A percentile compares a stretch with the other conserved stretches of the same genome.
These are phyloP conservation scores for Tipula vernalis DNA, from an alignment of 2,888 invertebrate species.

Conservation along the genomic window DNA sequence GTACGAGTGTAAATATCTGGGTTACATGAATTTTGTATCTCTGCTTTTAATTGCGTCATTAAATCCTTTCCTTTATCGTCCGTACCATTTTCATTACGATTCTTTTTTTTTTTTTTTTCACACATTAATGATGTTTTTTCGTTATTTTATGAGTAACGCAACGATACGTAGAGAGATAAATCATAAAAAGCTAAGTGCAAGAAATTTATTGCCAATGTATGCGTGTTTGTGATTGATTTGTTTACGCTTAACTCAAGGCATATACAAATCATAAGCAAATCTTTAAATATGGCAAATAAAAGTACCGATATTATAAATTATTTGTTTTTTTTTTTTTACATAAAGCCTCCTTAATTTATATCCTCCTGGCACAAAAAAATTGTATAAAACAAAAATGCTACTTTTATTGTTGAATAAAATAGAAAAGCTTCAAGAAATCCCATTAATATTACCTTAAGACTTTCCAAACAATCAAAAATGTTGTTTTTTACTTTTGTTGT, in stretches of 20 bases:
- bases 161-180: too few relatives aligned
- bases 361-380: not conserved
- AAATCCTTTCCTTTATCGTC: not conserved
- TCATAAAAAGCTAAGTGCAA: too few relatives aligned
- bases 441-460: slow-evolving; percentile 4
- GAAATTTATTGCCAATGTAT: too few relatives aligned
- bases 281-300: not conserved
- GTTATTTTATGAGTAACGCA: not conserved
- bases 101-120: not conserved
- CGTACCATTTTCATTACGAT: not conserved
- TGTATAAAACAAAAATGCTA: not conserved
- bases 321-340: not conserved
- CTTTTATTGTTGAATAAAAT: not conserved
- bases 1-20: not conserved
- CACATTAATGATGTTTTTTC: not conserved
- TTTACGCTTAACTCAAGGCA: too few relatives aligned
- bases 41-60: not conserved
- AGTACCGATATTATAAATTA: not conserved
- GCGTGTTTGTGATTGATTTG: too few relatives aligned
- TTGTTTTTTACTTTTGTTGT: not conserved
- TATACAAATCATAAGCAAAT: too few relatives aligned
- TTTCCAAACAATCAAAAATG: not conserved
- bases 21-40: not conserved
- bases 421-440: not conserved
- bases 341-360: not conserved